Evolutionary conservation across 2,113 vertebrate genomes (phyloP).

Genomic region (Phycodurus eques): DNA sequence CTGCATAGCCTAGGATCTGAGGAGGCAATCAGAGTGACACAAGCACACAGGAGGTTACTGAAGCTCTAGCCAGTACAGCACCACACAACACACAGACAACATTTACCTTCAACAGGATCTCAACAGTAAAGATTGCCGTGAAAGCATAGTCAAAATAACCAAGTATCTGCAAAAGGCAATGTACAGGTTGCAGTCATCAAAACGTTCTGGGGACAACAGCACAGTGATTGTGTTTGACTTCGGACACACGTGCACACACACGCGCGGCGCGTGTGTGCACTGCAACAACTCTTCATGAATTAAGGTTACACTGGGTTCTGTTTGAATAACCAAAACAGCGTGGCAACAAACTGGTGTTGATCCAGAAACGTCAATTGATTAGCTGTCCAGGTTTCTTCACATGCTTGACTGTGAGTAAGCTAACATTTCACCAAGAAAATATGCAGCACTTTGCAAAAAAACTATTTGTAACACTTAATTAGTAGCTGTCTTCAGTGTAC

Average conservation of each 20-base stretch:
- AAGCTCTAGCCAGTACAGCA: slow-evolving; percentile 61
- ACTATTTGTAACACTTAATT: background rate
- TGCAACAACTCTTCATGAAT: background rate
- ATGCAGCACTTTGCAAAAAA: background rate
- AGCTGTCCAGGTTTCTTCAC: background rate
- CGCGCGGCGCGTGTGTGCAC: background rate
- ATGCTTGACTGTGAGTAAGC: background rate
- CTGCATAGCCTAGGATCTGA: slow-evolving; percentile 98
- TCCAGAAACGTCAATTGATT: background rate
- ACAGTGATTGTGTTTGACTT: slow-evolving; percentile 16
- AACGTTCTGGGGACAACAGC: slow-evolving; percentile 36
- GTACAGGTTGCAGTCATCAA: slow-evolving; percentile 60
- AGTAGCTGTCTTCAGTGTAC: background rate
- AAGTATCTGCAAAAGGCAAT: slow-evolving; percentile 95
- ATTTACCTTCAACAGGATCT: slow-evolving; percentile 99
- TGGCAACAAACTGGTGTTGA: background rate
- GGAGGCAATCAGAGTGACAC: slow-evolving; percentile 84
- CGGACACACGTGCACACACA: background rate
- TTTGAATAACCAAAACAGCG: background rate
- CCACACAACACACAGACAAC: slow-evolving; percentile 54
- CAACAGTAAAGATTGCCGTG: slow-evolving; percentile 99
- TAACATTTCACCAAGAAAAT: background rate
- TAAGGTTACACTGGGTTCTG: slow-evolving; percentile 6
- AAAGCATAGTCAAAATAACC: slow-evolving; percentile 99
- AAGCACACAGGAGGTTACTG: slow-evolving; percentile 62